Conservation (phyloP, 1,140 invertebrate species). For the Drosophila guanche region DNA sequence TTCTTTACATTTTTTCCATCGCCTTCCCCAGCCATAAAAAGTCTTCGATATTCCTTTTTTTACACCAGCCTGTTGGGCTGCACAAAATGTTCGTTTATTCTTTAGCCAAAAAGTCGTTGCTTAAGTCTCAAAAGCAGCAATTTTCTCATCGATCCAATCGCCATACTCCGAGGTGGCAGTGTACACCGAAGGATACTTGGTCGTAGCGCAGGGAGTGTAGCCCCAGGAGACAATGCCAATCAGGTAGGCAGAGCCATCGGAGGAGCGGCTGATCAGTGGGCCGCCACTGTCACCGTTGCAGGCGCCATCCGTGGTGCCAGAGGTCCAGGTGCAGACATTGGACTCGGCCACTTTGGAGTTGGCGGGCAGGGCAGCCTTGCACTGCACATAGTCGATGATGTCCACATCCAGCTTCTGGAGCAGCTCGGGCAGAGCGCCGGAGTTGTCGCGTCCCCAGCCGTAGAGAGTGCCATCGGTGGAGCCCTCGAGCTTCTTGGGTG, state of each 20-base stretch:
- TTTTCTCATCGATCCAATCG: conserved; percentile 34
- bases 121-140: too few relatives aligned
- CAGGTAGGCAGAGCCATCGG: conserved; percentile 19
- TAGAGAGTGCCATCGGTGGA: conserved; percentile 75
- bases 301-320: conserved; percentile 84
- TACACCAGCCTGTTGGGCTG: too few relatives aligned
- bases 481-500: conserved; percentile 72
- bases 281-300: conserved; percentile 88
- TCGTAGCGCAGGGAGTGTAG: conserved; percentile 87
- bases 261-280: conserved; percentile 83
- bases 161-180: conserved; percentile 75
- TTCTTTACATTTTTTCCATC: too few relatives aligned
- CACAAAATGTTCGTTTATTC: not conserved
- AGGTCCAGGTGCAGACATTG: conserved; percentile 86
- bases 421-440: conserved; percentile 50
- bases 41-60: too few relatives aligned
- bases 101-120: not conserved
- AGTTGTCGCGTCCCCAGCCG: conserved; percentile 84
- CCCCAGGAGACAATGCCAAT: conserved; percentile 91
- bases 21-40: too few relatives aligned
- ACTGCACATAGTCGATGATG: conserved; percentile 66
- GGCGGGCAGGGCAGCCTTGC: conserved; percentile 41
- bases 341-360: not conserved
- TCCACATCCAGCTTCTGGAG: conserved; percentile 81
- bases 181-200: conserved; percentile 88